Evolutionary conservation across 1,140 invertebrate genomes (phyloP).

Genomic region (Sycophila sp.): DNA sequence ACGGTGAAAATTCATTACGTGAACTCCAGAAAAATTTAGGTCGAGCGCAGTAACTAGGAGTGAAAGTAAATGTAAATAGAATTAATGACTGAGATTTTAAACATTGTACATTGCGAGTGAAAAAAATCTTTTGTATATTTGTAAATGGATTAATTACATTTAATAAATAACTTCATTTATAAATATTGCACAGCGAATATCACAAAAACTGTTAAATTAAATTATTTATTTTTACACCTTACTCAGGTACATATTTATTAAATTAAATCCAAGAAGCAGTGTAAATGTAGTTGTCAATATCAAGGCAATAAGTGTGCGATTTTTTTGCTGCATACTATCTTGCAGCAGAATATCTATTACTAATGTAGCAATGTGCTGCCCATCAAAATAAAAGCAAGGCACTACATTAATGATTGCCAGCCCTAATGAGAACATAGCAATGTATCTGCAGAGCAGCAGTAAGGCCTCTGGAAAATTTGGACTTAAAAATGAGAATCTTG

Average conservation of each 20-base stretch:
- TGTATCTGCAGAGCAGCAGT: slow-evolving; percentile 74
- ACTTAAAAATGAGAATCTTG: slow-evolving; percentile 74
- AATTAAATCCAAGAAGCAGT: slow-evolving; percentile 63
- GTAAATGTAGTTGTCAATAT: slow-evolving; percentile 68
- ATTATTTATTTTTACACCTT: slow-evolving; percentile 45
- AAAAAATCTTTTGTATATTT: slow-evolving; percentile 1
- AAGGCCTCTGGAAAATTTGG: slow-evolving; percentile 77
- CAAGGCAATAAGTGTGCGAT: slow-evolving; percentile 64
- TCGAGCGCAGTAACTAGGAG: background rate
- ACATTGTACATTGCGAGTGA: background rate
- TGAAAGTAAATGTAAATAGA: background rate
- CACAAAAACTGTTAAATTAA: slow-evolving; percentile 30
- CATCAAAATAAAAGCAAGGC: slow-evolving; percentile 93
- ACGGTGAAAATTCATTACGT: slow-evolving; percentile 74
- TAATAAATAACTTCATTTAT: slow-evolving; percentile 25
- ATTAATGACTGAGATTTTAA: background rate
- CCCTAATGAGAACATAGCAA: slow-evolving; percentile 91
- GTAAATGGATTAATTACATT: background rate
- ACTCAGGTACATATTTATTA: slow-evolving; percentile 56
- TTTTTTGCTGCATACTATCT: slow-evolving; percentile 61
- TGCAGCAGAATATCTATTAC: slow-evolving; percentile 68
- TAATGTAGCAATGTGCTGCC: slow-evolving; percentile 82
- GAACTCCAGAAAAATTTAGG: slow-evolving; percentile 73
- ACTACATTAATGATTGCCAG: slow-evolving; percentile 91
- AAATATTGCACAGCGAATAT: slow-evolving; percentile 5